Evolutionary conservation across 2,888 invertebrate species (phyloP).

Genomic region (Callimorpha dominula): DNA sequence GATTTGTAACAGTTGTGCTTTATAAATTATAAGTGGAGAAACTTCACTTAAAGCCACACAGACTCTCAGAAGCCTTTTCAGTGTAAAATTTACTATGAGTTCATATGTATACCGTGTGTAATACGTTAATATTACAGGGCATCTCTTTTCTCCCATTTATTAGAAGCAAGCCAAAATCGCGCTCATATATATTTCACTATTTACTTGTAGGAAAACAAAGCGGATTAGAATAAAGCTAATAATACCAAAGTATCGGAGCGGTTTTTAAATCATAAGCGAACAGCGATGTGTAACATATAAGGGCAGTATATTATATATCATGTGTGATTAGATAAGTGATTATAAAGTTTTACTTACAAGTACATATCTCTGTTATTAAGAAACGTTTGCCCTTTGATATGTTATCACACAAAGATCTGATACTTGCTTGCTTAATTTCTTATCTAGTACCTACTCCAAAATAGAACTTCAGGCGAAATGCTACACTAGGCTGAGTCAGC

Average conservation of each 20-base stretch:
- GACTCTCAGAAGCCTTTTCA: constrained; percentile 8
- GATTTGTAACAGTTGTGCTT: neutral
- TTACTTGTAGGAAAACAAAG: constrained; percentile 66
- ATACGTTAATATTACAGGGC: constrained; percentile 28
- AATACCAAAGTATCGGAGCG: constrained; percentile 60
- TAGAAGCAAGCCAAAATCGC: constrained; percentile 50
- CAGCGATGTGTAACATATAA: constrained; percentile 11
- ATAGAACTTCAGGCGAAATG: too few species aligned
- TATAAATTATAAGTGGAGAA: neutral
- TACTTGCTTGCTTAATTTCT: too few species aligned
- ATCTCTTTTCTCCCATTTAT: constrained; percentile 45
- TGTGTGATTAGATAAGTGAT: too few species aligned
- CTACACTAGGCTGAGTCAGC: too few species aligned
- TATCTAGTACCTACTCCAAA: too few species aligned
- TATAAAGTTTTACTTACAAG: too few species aligned
- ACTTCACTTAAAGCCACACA: constrained; percentile 2
- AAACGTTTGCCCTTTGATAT: too few species aligned
- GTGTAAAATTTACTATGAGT: constrained; percentile 3
- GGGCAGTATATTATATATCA: too few species aligned
- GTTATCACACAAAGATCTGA: too few species aligned
- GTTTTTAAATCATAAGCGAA: constrained; percentile 22
- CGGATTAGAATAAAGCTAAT: constrained; percentile 76
- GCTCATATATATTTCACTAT: constrained; percentile 74
- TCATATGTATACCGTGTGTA: constrained; percentile 4
- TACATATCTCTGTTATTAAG: too few species aligned